These are phyloP conservation scores for Apeira syringaria DNA, from an alignment of 2,888 invertebrate genomes.

Conservation along the genomic window DNA sequence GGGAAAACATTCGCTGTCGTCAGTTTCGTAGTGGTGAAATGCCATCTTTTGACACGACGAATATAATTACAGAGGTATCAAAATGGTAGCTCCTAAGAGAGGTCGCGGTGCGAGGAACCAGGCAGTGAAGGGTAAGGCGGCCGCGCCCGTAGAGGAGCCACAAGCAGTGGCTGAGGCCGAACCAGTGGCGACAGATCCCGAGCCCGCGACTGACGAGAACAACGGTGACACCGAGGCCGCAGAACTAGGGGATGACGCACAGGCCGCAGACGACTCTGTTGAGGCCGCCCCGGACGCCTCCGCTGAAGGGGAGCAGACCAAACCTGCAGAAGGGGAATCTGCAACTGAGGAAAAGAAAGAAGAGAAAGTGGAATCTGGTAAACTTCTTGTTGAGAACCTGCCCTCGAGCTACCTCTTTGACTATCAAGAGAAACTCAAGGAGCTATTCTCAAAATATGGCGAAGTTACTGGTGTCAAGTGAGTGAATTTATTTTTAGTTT, in stretches of 20 bases:
- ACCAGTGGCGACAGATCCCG: constrained; percentile 48
- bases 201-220: constrained; percentile 56
- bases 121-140: constrained; percentile 62
- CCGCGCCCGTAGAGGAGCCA: constrained; percentile 52
- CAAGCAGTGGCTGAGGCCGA: constrained; percentile 48
- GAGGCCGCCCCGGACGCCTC: constrained; percentile 24
- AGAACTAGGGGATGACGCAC: constrained; percentile 47
- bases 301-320: constrained; percentile 33
- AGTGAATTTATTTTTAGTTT: constrained; percentile 43
- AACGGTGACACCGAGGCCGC: constrained; percentile 60
- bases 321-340: constrained; percentile 38
- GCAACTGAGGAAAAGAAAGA: constrained; percentile 63
- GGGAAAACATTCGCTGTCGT: constrained; percentile 51
- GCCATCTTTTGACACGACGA: no score
- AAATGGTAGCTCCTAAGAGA: constrained; percentile 75
- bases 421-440: constrained; percentile 79
- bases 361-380: constrained; percentile 76
- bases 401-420: constrained; percentile 75
- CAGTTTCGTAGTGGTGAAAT: constrained; percentile 4
- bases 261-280: constrained; percentile 29
- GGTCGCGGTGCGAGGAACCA: constrained; percentile 74
- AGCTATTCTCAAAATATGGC: constrained; percentile 75
- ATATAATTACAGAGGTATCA: no score
- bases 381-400: constrained; percentile 76
- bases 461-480: constrained; percentile 70